Percentiles rank a stretch among this genome's conserved stretches.
These are phyloP conservation scores for Sussaba pulchella DNA, from an alignment of 2,888 invertebrate species.

Conservation along the genomic window DNA sequence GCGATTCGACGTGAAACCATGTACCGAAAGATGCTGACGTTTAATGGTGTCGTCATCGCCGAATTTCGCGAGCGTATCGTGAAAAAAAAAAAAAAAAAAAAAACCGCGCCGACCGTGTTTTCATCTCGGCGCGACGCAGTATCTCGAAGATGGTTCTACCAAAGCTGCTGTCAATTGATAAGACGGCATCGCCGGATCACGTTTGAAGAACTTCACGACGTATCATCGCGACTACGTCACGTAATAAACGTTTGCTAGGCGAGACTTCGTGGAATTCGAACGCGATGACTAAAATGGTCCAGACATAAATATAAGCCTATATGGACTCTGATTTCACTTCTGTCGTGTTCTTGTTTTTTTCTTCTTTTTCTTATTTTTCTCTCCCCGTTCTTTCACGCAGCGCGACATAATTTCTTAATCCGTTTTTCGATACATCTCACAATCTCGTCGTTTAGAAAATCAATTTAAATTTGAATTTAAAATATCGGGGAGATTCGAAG, in stretches of 20 bases:
- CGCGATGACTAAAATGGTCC: conserved; percentile 63
- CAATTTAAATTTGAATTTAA: too few relatives aligned
- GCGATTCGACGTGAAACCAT: background rate
- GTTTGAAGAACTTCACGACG: conserved; percentile 20
- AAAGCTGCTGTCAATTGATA: conserved; percentile 7
- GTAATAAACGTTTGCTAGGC: conserved; percentile 40
- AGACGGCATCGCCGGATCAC: background rate
- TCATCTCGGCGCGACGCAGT: conserved; percentile 1
- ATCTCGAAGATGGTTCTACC: background rate
- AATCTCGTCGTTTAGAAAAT: too few relatives aligned
- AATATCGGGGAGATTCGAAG: too few relatives aligned
- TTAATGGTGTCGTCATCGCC: conserved; percentile 5
- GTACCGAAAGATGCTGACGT: background rate
- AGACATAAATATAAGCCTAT: conserved; percentile 59
- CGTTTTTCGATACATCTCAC: too few relatives aligned
- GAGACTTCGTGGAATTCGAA: conserved; percentile 54
- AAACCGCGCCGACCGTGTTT: background rate
- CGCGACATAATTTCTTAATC: conserved; percentile 12
- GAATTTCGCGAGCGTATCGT: conserved; percentile 1
- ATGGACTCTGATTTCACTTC: conserved; percentile 57
- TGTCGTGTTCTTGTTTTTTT: conserved; percentile 33
- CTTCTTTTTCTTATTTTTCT: conserved; percentile 2
- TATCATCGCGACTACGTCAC: conserved; percentile 10
- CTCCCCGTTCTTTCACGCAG: too few relatives aligned
- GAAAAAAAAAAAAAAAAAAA: too few relatives aligned